Conservation (phyloP, 2,797 vertebrate genomes). For the Silurus lanzhouensis region DNA sequence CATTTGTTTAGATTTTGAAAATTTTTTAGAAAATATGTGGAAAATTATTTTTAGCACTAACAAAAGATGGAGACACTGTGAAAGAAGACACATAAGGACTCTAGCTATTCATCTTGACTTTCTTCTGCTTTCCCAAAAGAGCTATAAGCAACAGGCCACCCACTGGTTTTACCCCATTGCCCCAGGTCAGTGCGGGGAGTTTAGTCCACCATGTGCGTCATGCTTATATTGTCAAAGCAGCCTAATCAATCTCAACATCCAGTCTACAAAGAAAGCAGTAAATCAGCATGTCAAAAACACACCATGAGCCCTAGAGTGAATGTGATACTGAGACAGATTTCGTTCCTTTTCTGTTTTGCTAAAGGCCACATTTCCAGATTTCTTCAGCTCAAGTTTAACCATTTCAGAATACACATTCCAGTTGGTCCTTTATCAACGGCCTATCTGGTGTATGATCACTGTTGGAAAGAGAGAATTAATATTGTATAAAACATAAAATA, state of each 20-base stretch:
- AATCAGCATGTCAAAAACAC: slow-evolving; percentile 39
- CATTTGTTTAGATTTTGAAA: neutral
- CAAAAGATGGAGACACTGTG: neutral
- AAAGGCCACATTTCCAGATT: neutral
- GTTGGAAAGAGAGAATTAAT: neutral
- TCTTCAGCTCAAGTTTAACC: neutral
- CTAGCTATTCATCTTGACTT: slow-evolving; percentile 27
- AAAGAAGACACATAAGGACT: slow-evolving; percentile 7
- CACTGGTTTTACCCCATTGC: slow-evolving; percentile 30
- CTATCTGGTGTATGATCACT: neutral
- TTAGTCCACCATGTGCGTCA: slow-evolving; percentile 42
- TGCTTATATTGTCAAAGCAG: slow-evolving; percentile 40
- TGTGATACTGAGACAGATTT: neutral
- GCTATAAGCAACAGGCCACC: slow-evolving; percentile 36
- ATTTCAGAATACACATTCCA: neutral
- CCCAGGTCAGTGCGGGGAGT: slow-evolving; percentile 35
- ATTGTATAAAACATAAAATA: neutral
- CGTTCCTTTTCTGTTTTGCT: slow-evolving; percentile 4
- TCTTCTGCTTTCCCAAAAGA: slow-evolving; percentile 45
- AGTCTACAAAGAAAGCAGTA: slow-evolving; percentile 29
- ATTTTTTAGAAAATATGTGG: neutral
- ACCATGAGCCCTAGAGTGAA: slow-evolving; percentile 1
- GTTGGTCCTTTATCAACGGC: neutral
- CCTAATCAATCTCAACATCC: slow-evolving; percentile 39
- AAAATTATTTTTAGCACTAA: neutral